Conservation (phyloP, 2,888 invertebrate species). For the Aphidoletes aphidimyza region DNA sequence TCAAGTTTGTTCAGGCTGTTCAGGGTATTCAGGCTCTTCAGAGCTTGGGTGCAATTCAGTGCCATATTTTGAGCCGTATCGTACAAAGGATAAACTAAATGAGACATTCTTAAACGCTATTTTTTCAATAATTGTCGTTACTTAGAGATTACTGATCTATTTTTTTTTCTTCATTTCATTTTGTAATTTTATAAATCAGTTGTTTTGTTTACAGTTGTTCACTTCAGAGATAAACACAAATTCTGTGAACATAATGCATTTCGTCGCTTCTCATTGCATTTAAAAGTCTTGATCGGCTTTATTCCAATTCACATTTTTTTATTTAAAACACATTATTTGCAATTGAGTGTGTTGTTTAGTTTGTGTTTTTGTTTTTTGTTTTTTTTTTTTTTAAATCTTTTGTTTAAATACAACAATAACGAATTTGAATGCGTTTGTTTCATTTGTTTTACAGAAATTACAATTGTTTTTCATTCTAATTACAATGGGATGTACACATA, state of each 20-base stretch:
- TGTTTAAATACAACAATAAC: neutral
- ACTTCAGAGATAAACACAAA: neutral
- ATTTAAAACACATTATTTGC: neutral
- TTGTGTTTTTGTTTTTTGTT: neutral
- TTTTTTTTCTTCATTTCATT: too few relatives aligned
- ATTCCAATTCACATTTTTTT: neutral
- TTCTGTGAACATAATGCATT: neutral
- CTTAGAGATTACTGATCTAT: slow-evolving; percentile 26
- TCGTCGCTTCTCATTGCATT: neutral
- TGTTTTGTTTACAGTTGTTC: neutral
- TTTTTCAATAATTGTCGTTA: neutral
- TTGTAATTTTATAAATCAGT: neutral
- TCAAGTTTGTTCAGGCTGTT: too few relatives aligned
- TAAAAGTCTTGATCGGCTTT: slow-evolving; percentile 1
- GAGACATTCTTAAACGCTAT: slow-evolving; percentile 9
- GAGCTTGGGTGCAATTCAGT: too few relatives aligned
- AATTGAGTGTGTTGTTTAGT: neutral
- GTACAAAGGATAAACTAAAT: slow-evolving; percentile 38
- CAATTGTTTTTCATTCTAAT: slow-evolving; percentile 8
- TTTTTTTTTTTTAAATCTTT: neutral
- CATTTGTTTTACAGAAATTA: slow-evolving; percentile 12
- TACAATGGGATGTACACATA: slow-evolving; percentile 49
- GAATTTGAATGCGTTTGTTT: neutral
- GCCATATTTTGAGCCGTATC: neutral
- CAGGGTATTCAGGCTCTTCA: too few relatives aligned